Base-by-base conservation (phyloP, 2,113 vertebrate species). In the Alces alces region DNA sequence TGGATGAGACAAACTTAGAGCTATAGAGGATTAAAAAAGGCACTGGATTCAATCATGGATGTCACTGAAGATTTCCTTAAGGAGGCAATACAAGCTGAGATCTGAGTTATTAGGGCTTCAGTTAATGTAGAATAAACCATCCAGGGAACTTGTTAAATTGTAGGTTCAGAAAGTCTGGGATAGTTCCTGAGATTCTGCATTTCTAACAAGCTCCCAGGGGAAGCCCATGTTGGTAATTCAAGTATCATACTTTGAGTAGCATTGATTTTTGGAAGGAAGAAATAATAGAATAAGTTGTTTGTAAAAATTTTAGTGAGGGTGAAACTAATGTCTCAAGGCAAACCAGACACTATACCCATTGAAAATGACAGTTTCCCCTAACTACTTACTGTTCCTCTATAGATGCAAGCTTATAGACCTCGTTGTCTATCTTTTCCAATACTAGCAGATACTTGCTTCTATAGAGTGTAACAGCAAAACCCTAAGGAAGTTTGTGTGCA, bases 1-100 rank as follows among this genome's bases (percentile, higher is more conserved):
- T 8, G 14, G 23, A 70, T 43, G 17, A 86, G n/a, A 95, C 5
- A 0, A 39, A 93, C 9, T 55, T 58, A n/a, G 28, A 76, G 30
- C 50, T n/a, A 28, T 17, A 85, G 27, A 95, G 14, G 4, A 52
- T 79, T 70, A 21, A 39, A 87, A 90, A 96, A 10, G 57, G 12
- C 14, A 58, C 28, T 66, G 66, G 45, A 57, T 45, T 13, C 60
- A 30, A 10, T 83, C 27, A 45, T 23, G 27, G 6, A 76, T n/a
- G 33, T 91, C 45, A 80, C 27, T 80, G 36, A 89, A 45, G 5
- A 23, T 57, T 61, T 64, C 43, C 52, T 95, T 28, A 36, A 93
- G 78, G 13, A 86, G 66, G 23, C 2, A 91, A 52, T 17, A 79
- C 5, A 79, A 80, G 30, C 36, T 55, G 76, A 93, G 25, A 88